phyloP scores from a whole-genome alignment of 2,888 invertebrate species.

The Aphodius granarius region DNA sequence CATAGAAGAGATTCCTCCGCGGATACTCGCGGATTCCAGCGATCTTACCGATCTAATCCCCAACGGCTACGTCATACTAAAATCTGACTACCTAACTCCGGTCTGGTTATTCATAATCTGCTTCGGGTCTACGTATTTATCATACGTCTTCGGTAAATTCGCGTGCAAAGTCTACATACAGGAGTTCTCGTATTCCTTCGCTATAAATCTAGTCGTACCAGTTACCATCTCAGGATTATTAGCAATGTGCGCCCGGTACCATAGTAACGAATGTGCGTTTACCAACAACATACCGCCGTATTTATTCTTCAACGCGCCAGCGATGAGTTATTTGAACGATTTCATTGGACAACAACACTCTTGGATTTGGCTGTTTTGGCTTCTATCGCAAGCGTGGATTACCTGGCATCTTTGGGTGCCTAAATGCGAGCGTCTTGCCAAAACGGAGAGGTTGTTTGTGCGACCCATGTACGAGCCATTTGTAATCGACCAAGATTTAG shows the following conservation, averaged over 20 bases:
- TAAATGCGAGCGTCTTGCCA: slow-evolving; percentile 78
- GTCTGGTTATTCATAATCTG: slow-evolving; percentile 69
- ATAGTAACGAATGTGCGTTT: slow-evolving; percentile 71
- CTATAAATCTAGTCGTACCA: slow-evolving; percentile 77
- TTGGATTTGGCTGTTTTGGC: slow-evolving; percentile 81
- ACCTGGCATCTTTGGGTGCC: slow-evolving; percentile 86
- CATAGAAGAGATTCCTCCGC: slow-evolving; percentile 57
- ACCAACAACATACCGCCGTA: slow-evolving; percentile 80
- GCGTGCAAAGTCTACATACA: slow-evolving; percentile 90
- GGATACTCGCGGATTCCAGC: neutral
- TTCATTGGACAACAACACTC: slow-evolving; percentile 65
- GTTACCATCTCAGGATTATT: slow-evolving; percentile 71
- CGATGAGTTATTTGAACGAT: slow-evolving; percentile 57
- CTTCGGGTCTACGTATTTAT: slow-evolving; percentile 65
- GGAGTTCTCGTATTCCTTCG: slow-evolving; percentile 82
- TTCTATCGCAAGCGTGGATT: slow-evolving; percentile 85
- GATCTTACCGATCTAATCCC: slow-evolving; percentile 40
- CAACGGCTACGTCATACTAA: slow-evolving; percentile 29
- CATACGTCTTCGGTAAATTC: slow-evolving; percentile 73
- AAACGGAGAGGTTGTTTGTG: slow-evolving; percentile 82
- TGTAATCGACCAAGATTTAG: slow-evolving; percentile 81
- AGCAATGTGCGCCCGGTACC: slow-evolving; percentile 66
- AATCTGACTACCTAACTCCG: slow-evolving; percentile 47
- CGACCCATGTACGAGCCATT: slow-evolving; percentile 82
- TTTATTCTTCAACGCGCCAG: slow-evolving; percentile 77